Base-by-base conservation (phyloP, 2,113 vertebrate species). In the Pelmatolapia mariae region DNA sequence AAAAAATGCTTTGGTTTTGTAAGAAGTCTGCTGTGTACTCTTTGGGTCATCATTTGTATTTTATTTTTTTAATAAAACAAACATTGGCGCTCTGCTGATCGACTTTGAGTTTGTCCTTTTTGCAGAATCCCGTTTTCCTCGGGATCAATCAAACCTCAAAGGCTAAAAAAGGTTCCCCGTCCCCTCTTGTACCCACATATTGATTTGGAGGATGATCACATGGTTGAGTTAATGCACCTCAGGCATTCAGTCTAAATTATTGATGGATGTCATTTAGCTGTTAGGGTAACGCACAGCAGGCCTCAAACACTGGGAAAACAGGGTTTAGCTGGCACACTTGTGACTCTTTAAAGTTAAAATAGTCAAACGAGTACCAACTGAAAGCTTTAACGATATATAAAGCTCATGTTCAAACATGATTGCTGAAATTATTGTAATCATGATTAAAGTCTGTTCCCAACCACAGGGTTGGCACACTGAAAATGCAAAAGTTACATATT, bases 1-100 rank as follows among this genome's bases (percentile, higher is more conserved):
- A 88, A 47, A 89, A 91, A 89, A 83, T 83, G 87, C 81, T 90
- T 82, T 91, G 76, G 90, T 87, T 91, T 91, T 85, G 84, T 90
- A 90, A 86, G 45, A 91, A 53, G 92, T 96, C 92, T 93, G 91
- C 94, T 93, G 91, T 96, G 94, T 95, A 90, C 91, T 96, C 81
- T 94, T 94, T 92, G 90, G 94, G 93, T 96, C 94, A 94, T 96
- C 91, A 94, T 95, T 96, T 97, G 95, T 96, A 96, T 96, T 97
- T 95, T 96, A 95, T 97, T 97, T 97, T 96, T 97, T 90, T 96
- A 97, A 96, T 96, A 97, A 96, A 96, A 96, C 80, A 92, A 95
- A 95, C 89, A 93, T 95, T 92, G 89, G 91, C 94, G 92, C 89
- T 94, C 43, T 66, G 47, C 53, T 63, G 50, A 83, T 43, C 1